Percentiles rank a stretch among this genome's conserved stretches.
phyloP scores from a whole-genome alignment of 2,888 invertebrate genomes.

The Germaria angustata region DNA sequence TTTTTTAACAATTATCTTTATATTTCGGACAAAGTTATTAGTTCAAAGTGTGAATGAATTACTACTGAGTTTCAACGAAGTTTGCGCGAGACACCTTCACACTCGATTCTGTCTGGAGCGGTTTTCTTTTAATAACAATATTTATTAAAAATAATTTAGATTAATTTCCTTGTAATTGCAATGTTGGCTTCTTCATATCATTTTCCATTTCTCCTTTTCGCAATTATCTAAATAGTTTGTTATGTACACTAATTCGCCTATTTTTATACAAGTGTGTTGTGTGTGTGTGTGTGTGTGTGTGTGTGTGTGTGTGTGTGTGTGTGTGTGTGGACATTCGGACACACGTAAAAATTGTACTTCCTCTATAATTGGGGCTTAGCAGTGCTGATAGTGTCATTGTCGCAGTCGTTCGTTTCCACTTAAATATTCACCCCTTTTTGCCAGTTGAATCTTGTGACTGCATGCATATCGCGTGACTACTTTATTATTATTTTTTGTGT shows the following conservation, averaged over 20 bases:
- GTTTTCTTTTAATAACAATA: not conserved
- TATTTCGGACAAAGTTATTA: not conserved
- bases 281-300: not conserved
- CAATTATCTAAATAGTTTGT: slow-evolving; percentile 65
- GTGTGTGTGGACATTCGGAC: not conserved
- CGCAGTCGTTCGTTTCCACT: slow-evolving; percentile 1
- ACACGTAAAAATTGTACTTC: not conserved
- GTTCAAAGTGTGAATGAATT: not conserved
- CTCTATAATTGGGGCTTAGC: slow-evolving; percentile 51
- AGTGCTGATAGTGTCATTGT: slow-evolving; percentile 9
- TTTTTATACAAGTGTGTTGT: not conserved
- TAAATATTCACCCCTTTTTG: slow-evolving; percentile 54
- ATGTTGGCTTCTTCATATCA: not conserved
- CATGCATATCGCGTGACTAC: slow-evolving; percentile 63
- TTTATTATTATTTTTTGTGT: slow-evolving; percentile 37
- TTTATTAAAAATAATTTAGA: slow-evolving; percentile 27
- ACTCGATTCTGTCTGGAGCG: not conserved
- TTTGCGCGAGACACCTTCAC: not conserved
- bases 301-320: not conserved
- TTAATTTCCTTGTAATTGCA: slow-evolving; percentile 53
- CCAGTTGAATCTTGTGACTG: slow-evolving; percentile 2
- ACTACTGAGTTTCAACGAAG: not conserved
- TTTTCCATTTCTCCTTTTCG: slow-evolving; percentile 10
- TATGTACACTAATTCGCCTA: slow-evolving; percentile 40
- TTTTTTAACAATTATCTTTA: not conserved